Evolutionary conservation across 2,113 vertebrate genomes (phyloP), one percentile per base, ranked within the genome.

Genomic region (Brachypodius melanocephalos): DNA sequence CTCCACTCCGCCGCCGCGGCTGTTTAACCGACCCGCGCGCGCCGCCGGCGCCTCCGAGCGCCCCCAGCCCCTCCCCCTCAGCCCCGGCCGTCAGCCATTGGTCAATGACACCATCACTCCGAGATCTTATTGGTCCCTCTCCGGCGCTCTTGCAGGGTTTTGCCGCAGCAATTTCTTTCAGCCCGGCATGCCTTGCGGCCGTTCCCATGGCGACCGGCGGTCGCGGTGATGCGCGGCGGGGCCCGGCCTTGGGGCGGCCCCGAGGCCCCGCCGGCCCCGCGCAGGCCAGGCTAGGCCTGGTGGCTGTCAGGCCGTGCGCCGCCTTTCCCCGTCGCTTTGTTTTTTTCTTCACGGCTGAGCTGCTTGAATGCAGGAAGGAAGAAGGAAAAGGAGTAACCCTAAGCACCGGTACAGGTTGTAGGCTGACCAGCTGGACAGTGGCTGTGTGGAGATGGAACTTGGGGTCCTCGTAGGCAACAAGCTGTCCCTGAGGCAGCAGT

Each of bases 101-200:
- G 96, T 10, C 69, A 15, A 0, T 1, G 1, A 89, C 16, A 32
- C 63, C 32, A 16, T 42, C 73, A 17, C 4, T 17, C 80, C 76
- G 80, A 71, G 69, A 69, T 62, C 71, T 87, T 79, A 98, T 96
- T 91, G 97, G 93, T 2, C 34, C 3, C 0, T 0, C 1, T 1
- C 1, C 4, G 3, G 12, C 32, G 1, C 46, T 85, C 51, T 85
- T 40, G 13, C 90, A 61, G 98, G 96, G 26, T 89, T 95, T 98
- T 98, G 69, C 95, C 10, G 55, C 80, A 10, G 98, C 98, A 91
- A 69, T 98, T 97, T 98, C 73, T 98, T 98, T 97, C 98, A 95
- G 90, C 79, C 98, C 98, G 95, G 87, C 97, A 97, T 98, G 97
- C 98, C 61, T 52, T 38, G 96, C 97, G 94, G 68, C 36, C 1